Evolutionary conservation across 2,888 invertebrate genomes (phyloP), one percentile per base, ranked within the genome.

Genomic region (Exocentrus adspersus): DNA sequence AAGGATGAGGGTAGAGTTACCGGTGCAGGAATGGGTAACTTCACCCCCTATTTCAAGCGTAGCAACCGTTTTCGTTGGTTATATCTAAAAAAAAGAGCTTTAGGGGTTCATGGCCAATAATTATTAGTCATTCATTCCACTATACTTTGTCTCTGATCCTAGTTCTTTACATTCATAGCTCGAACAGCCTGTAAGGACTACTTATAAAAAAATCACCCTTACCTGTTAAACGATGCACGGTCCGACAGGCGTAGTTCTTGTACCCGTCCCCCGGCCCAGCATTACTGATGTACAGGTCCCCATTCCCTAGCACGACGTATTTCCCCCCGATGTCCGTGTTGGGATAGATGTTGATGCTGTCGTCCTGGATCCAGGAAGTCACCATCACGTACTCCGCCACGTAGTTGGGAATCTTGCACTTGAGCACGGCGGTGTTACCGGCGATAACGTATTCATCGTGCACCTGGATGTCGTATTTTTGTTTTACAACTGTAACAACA

Each of bases 381-480:
- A 91, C 90, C 84, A 90, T 90, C 75, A 96, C 92, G 80, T 94
- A 92, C 76, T 95, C 95, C 70, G 91, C 88, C 82, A 94, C 93
- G 84, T 93, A 94, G 73, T 91, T 88, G 43, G 96, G 94, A 77
- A 96, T 92, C 82, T 92, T 90, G 83, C 97, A 97, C 78, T 92
- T 90, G 70, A 97, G 87, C 67, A 96, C 91, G 2, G 94, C 96
- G 9, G 95, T 93, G 83, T 95, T 95, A 59, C 95, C 95, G 61
- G 92, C 88, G 84, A 94, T 93, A 78, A 95, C 95, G 85, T 94
- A 95, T 80, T 94, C 94, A 82, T 96, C 95, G 72, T 93, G 92
- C 70, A 96, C 94, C 84, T 92, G 92, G 51, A 96, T 92, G 73
- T 93, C 92, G 87, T 94, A 96, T 75, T 92, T 91, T 78, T 92